Conservation (phyloP, 23 tunicate species). For the Styela plicata region DNA sequence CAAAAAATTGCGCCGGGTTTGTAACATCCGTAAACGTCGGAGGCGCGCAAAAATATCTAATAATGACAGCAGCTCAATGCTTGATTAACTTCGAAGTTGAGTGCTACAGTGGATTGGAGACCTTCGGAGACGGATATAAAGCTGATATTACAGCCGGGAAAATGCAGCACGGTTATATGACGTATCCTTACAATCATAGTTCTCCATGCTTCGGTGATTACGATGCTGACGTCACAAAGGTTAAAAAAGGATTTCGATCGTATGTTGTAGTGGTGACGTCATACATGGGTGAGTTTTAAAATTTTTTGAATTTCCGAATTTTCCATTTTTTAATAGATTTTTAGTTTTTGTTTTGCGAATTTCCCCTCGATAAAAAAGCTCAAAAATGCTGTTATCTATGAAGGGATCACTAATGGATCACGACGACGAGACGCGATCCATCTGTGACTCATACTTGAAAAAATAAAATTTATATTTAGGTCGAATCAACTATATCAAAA, state of each 20-base stretch:
- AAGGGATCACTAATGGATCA: no score
- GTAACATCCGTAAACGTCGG: slow-evolving; percentile 15
- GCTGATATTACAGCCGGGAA: slow-evolving; percentile 12
- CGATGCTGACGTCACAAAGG: slow-evolving; percentile 36
- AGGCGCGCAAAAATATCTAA: background rate
- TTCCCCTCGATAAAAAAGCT: no score
- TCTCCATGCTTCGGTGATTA: slow-evolving; percentile 44
- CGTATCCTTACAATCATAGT: slow-evolving; percentile 19
- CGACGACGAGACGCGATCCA: no score
- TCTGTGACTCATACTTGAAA: no score
- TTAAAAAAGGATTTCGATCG: slow-evolving; percentile 50
- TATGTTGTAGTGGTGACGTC: slow-evolving; percentile 35
- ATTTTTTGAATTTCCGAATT: no score
- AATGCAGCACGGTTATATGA: slow-evolving; percentile 14
- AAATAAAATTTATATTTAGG: no score
- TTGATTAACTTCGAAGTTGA: slow-evolving; percentile 34
- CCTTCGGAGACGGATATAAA: slow-evolving; percentile 2
- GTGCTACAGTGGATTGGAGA: slow-evolving; percentile 11
- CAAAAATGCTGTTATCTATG: no score
- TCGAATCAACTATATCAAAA: no score
- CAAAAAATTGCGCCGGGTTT: slow-evolving; percentile 42
- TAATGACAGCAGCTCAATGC: slow-evolving; percentile 53
- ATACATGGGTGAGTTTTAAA: slow-evolving; percentile 25
- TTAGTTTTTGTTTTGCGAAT: no score
- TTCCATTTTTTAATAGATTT: no score